Percentiles rank a stretch among this genome's conserved stretches.
Evolutionary conservation across 2,113 vertebrate genomes (phyloP).

Genomic region (Calonectris borealis): DNA sequence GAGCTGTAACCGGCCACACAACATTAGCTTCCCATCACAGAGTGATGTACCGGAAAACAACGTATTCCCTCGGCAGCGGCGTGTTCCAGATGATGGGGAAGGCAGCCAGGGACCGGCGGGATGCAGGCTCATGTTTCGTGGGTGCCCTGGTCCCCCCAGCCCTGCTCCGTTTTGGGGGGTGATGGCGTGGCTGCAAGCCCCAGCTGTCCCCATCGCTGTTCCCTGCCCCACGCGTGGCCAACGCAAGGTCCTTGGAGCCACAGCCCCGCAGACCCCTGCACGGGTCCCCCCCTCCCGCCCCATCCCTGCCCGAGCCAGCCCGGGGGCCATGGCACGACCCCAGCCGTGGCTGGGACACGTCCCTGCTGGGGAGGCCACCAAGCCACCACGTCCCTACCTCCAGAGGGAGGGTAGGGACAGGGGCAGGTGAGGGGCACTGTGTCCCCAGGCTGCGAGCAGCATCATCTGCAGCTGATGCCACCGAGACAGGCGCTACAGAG

Average conservation of each 20-base stretch:
- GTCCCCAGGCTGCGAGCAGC: background rate
- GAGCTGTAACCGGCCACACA: background rate
- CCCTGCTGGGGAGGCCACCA: background rate
- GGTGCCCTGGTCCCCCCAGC: background rate
- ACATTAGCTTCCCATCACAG: slow-evolving; percentile 30
- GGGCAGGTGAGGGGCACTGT: background rate
- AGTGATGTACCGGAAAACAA: background rate
- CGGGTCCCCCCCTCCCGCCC: fast-evolving
- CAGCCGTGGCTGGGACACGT: fast-evolving
- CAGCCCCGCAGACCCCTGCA: fast-evolving
- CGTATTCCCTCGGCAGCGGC: background rate
- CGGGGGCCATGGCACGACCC: fast-evolving
- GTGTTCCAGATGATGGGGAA: background rate
- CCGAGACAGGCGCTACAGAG: background rate
- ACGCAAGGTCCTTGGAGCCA: fast-evolving
- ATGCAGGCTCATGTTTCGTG: fast-evolving
- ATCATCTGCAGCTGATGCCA: background rate
- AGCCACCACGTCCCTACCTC: background rate
- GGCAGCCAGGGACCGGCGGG: background rate
- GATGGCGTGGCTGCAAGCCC: background rate
- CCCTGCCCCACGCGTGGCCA: background rate
- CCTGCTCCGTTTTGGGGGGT: background rate
- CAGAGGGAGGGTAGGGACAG: background rate
- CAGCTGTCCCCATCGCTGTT: background rate
- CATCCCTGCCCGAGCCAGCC: fast-evolving